Base-by-base conservation (phyloP, 1,140 invertebrate species). In the Campoletis sonorensis region DNA sequence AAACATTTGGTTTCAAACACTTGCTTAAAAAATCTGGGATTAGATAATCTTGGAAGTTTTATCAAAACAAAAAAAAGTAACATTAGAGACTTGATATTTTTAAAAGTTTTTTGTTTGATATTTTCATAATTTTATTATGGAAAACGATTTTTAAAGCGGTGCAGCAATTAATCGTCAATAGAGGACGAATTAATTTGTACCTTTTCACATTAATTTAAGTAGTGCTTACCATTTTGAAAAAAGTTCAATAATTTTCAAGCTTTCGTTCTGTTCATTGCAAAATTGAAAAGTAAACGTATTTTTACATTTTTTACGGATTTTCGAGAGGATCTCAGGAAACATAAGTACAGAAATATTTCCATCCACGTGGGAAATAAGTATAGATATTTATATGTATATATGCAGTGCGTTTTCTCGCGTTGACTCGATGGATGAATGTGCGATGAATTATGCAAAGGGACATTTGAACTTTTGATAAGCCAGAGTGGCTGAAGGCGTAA, bases 401-500 rank as follows among this genome's bases (percentile, higher is more conserved):
- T 64, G 61, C 10, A 49, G 54, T 79, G 81, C 30, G 73, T 85
- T 85, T 83, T 79, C 71, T 71, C 78, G 61, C 64, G 51, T n/a
- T 67, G 80, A 82, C 79, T 83, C 18, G 83, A 78, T 86, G 79
- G 75, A 88, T 82, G 79, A 83, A 87, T 85, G 84, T 70, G 26
- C 79, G 81, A 88, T 88, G 87, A 82, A 87, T 89, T 85, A 87
- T 88, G 84, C 86, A 88, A 84, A 79, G 70, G 81, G 30, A 78
- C 84, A 75, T 89, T 89, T 88, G 85, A 88, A 89, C 87, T 89
- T 89, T 88, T 88, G 88, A 89, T 88, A 89, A 88, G 80, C 75
- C 58, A 45, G 8, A 7, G 26, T 30, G 49, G 40, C 37, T 27
- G 21, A 77, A 85, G 83, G 76, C 76, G 84, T 84, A 83, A 86